Evolutionary conservation across 2,888 invertebrate species (phyloP).

Genomic region (Caenorhabditis sinica): DNA sequence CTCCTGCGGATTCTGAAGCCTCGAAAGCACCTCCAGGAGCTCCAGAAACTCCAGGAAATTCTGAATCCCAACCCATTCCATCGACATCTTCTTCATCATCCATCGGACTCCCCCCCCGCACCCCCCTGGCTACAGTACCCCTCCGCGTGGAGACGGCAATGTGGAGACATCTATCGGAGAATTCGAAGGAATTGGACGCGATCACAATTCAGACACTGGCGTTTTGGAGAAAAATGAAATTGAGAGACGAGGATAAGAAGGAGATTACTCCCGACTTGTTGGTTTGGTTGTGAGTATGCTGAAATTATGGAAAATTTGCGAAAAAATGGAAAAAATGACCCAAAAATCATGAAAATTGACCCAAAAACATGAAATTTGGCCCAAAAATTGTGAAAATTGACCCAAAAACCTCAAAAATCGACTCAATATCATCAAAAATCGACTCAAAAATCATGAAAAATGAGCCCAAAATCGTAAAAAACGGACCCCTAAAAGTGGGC

Average conservation of each 20-base stretch:
- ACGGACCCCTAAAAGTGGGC: too few relatives aligned
- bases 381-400: too few relatives aligned
- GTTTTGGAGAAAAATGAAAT: conserved; percentile 2
- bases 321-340: neutral
- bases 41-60: too few relatives aligned
- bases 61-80: neutral
- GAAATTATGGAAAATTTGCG: neutral
- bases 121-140: neutral
- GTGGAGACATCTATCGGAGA: neutral
- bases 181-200: neutral
- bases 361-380: too few relatives aligned
- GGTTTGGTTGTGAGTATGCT: neutral
- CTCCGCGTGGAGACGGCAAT: neutral
- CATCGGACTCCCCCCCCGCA: neutral
- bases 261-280: neutral
- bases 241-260: neutral
- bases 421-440: too few relatives aligned
- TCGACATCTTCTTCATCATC: neutral
- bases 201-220: neutral
- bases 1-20: too few relatives aligned
- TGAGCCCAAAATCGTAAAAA: too few relatives aligned
- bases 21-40: too few relatives aligned
- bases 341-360: too few relatives aligned
- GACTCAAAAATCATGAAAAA: too few relatives aligned
- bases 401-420: too few relatives aligned